Evolutionary conservation across 2,797 vertebrate species (phyloP).

Genomic region (Spondyliosoma cantharus): DNA sequence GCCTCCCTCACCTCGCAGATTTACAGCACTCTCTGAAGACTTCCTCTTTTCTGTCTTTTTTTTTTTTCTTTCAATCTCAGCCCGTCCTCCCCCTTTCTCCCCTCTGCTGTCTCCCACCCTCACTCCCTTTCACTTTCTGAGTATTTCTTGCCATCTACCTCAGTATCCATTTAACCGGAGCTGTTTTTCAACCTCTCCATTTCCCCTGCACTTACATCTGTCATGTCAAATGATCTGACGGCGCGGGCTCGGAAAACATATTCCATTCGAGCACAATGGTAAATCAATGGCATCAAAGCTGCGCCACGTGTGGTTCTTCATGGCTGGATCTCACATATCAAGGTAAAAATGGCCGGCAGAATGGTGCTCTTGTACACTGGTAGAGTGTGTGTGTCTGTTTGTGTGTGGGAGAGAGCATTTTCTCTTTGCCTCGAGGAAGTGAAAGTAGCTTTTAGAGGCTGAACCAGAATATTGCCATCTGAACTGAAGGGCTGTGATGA

Average conservation of each 20-base stretch:
- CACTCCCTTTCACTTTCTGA: constrained; percentile 15
- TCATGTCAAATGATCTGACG: constrained; percentile 68
- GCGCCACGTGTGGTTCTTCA: constrained; percentile 47
- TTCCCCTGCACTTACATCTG: constrained; percentile 65
- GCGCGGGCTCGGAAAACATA: constrained; percentile 49
- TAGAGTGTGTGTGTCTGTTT: neutral
- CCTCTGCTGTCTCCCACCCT: constrained; percentile 19
- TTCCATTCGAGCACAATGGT: constrained; percentile 68
- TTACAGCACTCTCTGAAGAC: constrained; percentile 70
- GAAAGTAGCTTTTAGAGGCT: constrained; percentile 19
- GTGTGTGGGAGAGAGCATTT: neutral
- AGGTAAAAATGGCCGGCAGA: constrained; percentile 36
- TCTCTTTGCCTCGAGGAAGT: constrained; percentile 14
- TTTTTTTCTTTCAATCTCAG: constrained; percentile 26
- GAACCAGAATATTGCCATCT: constrained; percentile 16
- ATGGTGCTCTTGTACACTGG: constrained; percentile 10
- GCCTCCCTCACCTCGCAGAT: constrained; percentile 73
- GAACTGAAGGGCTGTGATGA: neutral
- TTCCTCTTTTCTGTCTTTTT: constrained; percentile 35
- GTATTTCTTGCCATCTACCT: constrained; percentile 36
- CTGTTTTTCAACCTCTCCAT: constrained; percentile 63
- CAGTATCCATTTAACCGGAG: constrained; percentile 54
- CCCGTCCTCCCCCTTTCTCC: constrained; percentile 20
- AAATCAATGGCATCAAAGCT: constrained; percentile 68
- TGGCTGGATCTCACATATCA: constrained; percentile 45